These are phyloP conservation scores for Onychomys leucogaster DNA, from an alignment of 2,797 vertebrate species.

Conservation along the genomic window DNA sequence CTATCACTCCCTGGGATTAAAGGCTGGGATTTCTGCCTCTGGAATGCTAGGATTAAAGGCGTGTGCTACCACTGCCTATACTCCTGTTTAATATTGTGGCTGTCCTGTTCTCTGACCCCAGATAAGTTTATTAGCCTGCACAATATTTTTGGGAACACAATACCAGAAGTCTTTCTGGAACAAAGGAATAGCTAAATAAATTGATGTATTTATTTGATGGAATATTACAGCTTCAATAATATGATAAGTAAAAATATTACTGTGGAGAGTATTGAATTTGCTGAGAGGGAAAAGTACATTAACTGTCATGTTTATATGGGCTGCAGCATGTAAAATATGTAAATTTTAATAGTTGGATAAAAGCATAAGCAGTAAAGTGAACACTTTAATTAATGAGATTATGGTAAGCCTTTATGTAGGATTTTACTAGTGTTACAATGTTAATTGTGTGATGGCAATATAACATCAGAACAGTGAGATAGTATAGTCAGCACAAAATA, in stretches of 20 bases:
- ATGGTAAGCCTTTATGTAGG: not conserved
- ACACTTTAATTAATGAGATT: not conserved
- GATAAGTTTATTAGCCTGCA: no score
- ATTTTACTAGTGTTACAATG: constrained; percentile 34
- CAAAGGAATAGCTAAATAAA: constrained; percentile 13
- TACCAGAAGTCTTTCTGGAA: constrained; percentile 13
- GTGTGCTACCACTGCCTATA: no score
- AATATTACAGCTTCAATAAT: not conserved
- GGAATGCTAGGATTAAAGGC: no score
- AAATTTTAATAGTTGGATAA: constrained; percentile 15
- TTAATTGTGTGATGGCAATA: constrained; percentile 34
- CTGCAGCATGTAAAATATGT: not conserved
- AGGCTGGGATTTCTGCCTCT: no score
- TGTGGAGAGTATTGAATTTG: not conserved
- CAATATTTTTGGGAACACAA: no score
- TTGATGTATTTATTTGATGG: not conserved
- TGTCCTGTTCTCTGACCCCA: no score
- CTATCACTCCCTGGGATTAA: no score
- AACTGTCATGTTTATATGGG: not conserved
- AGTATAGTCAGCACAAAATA: not conserved
- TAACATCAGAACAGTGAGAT: not conserved
- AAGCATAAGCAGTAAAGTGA: constrained; percentile 25
- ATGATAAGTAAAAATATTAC: not conserved
- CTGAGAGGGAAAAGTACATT: not conserved
- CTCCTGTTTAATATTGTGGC: no score